A percentile compares a stretch with the other conserved stretches of the same genome.
Conservation (phyloP, 2,888 invertebrate genomes). For the Caenorhabditis becei region DNA sequence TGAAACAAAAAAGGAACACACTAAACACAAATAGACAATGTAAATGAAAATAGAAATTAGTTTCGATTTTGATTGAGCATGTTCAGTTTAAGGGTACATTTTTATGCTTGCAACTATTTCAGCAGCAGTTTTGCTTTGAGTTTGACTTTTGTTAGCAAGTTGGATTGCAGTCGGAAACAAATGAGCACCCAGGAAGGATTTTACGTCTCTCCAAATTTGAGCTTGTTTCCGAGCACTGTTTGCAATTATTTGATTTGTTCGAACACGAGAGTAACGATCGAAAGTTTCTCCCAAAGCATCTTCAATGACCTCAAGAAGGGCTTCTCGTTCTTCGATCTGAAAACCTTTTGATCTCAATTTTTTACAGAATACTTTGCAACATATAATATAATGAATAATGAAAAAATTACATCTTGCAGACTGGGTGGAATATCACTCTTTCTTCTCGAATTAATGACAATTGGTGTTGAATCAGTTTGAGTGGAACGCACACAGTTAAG, state of each 20-base stretch:
- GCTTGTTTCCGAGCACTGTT: slow-evolving; percentile 78
- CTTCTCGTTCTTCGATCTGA: slow-evolving; percentile 74
- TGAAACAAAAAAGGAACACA: too few species aligned
- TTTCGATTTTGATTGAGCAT: neutral
- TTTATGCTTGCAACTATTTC: slow-evolving; percentile 71
- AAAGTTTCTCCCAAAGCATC: slow-evolving; percentile 79
- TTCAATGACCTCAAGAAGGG: slow-evolving; percentile 76
- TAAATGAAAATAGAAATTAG: neutral
- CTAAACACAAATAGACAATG: too few species aligned
- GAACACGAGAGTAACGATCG: slow-evolving; percentile 76
- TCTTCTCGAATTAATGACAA: slow-evolving; percentile 56
- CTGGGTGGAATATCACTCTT: slow-evolving; percentile 57
- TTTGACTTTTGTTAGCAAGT: slow-evolving; percentile 71
- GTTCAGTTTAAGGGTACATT: slow-evolving; percentile 64
- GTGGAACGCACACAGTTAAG: slow-evolving; percentile 60
- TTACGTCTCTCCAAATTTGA: slow-evolving; percentile 79
- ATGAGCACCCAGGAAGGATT: slow-evolving; percentile 75
- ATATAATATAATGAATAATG: neutral
- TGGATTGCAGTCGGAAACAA: slow-evolving; percentile 77
- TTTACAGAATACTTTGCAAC: too few species aligned
- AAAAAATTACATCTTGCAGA: slow-evolving; percentile 49
- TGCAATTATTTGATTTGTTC: slow-evolving; percentile 77
- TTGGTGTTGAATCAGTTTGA: slow-evolving; percentile 61
- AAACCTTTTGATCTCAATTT: too few species aligned
- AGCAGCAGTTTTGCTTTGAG: slow-evolving; percentile 61